Evolutionary conservation across 1,140 invertebrate genomes (phyloP).

Genomic region (Myzus persicae): DNA sequence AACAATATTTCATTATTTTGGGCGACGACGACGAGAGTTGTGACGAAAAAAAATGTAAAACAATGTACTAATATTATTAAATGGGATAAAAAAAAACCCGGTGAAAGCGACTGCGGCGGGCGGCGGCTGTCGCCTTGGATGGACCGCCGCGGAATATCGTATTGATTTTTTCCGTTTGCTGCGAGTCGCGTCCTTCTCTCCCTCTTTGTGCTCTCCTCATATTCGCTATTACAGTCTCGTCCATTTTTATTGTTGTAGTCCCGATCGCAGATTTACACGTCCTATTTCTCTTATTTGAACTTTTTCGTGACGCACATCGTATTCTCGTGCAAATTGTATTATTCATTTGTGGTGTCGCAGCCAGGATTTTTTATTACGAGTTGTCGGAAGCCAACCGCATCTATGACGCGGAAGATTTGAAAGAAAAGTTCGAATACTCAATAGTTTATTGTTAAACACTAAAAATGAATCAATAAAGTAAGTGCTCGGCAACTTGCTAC

Average conservation of each 20-base stretch:
- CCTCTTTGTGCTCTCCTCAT: background rate
- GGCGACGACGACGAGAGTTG: background rate
- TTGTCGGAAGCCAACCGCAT: background rate
- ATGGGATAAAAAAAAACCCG: background rate
- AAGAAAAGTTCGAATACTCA: background rate
- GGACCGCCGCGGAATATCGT: background rate
- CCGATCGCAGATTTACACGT: background rate
- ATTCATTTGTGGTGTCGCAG: background rate
- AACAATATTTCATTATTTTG: background rate
- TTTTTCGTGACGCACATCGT: background rate
- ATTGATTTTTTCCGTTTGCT: slow-evolving; percentile 12
- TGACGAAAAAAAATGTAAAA: background rate
- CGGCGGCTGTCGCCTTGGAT: background rate
- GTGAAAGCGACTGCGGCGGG: background rate
- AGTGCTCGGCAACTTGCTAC: background rate
- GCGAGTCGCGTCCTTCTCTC: background rate
- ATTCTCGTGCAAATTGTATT: background rate
- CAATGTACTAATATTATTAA: background rate
- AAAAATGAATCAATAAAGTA: background rate
- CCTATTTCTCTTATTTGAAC: background rate
- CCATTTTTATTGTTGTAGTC: background rate
- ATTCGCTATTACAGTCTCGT: background rate
- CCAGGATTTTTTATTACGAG: background rate
- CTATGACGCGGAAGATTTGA: background rate
- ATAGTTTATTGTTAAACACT: background rate